Percentiles rank a stretch among this genome's conserved stretches.
phyloP scores from a whole-genome alignment of 2,888 invertebrate species.

The Cryptus armator region DNA sequence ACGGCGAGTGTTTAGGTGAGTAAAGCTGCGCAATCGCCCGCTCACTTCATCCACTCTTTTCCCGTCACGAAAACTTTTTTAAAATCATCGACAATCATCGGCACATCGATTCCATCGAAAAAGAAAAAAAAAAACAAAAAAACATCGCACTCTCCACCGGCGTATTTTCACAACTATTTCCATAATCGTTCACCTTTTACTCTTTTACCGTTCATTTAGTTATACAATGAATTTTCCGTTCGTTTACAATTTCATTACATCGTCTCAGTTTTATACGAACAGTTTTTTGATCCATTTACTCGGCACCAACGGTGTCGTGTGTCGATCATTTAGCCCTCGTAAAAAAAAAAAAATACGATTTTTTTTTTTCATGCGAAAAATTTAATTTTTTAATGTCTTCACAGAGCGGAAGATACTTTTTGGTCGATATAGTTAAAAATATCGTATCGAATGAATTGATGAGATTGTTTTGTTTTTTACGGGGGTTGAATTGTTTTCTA shows the following conservation, averaged over 20 bases:
- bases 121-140: conserved; percentile 8
- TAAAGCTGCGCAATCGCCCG: conserved; percentile 75
- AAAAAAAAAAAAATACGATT: not conserved
- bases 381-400: not conserved
- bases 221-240: conserved; percentile 25
- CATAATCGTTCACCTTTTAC: conserved; percentile 33
- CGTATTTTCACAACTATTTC: conserved; percentile 18
- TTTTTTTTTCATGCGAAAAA: not conserved
- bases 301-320: conserved; percentile 3
- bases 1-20: conserved; percentile 84
- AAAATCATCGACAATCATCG: conserved; percentile 28
- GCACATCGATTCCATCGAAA: conserved; percentile 26
- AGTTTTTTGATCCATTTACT: conserved; percentile 76
- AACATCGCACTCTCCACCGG: conserved; percentile 44
- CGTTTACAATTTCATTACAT: conserved; percentile 35
- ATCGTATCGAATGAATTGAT: not conserved
- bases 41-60: conserved; percentile 57
- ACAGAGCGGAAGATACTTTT: not conserved
- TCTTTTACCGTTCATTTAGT: conserved; percentile 1
- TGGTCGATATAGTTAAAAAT: not conserved
- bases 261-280: conserved; percentile 79
- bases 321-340: not conserved
- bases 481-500: conserved; percentile 25
- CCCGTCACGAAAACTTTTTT: conserved; percentile 27
- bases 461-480: not conserved